Evolutionary conservation across 2,113 vertebrate genomes (phyloP).

Genomic region (Sciurus niger): DNA sequence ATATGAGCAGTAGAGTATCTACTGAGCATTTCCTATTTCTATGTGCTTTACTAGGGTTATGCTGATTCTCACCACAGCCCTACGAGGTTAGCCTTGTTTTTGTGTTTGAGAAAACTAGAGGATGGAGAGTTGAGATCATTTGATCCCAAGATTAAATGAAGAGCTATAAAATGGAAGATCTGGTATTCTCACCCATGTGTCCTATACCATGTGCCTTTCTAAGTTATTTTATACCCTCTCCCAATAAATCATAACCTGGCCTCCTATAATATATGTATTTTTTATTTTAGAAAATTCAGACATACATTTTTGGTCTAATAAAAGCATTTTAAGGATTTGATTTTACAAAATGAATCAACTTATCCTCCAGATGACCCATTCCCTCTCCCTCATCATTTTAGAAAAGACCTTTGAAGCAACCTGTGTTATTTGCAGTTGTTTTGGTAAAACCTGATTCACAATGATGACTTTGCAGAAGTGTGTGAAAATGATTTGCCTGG

Average conservation of each 20-base stretch:
- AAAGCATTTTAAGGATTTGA: not conserved
- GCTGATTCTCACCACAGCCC: not conserved
- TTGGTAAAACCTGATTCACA: conserved; percentile 23
- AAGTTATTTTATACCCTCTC: not conserved
- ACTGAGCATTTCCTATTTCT: not conserved
- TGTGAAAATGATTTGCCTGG: not conserved
- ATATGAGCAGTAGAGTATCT: not conserved
- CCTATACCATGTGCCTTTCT: not conserved
- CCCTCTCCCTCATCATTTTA: not conserved
- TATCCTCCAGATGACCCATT: not conserved
- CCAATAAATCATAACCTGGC: not conserved
- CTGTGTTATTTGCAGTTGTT: not conserved
- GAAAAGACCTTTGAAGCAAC: conserved; percentile 29
- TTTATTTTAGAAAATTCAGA: conserved; percentile 62
- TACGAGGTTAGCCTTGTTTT: not conserved
- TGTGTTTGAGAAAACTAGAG: not conserved
- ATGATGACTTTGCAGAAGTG: not conserved
- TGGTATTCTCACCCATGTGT: not conserved
- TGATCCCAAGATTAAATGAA: not conserved
- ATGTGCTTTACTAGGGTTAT: not conserved
- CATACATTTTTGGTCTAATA: not conserved
- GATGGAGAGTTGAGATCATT: not conserved
- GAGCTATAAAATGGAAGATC: not conserved
- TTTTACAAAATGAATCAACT: conserved; percentile 1
- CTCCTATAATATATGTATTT: not conserved